Base-by-base conservation (phyloP, 2,888 invertebrate species). In the Dromius quadrimaculatus region DNA sequence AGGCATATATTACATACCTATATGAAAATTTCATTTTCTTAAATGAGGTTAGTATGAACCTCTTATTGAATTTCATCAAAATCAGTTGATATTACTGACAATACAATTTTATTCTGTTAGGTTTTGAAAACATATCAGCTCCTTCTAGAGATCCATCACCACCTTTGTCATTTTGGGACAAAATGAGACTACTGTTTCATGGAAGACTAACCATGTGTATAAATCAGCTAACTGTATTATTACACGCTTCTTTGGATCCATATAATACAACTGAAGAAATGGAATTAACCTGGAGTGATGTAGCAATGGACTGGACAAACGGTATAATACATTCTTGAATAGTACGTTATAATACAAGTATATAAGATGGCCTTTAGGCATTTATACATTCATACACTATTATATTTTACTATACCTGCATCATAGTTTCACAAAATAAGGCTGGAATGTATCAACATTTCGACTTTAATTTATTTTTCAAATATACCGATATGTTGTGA, bases 221-320 rank as follows among this genome's bases (percentile, higher is more conserved):
- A 13, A 89, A 92, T 76, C 93, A 93, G 79, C 87, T 97, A 81
- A 95, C 96, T 0, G 93, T 97, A 34, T 84, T 98, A 34, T 85
- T 99, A 72, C 98, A 98, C 81, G 98, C 97, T 2, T 98, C 98
- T 0, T 85, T 97, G 8, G 97, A 99, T 84, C 99, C 99, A 0
- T 99, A 98, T 83, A 99, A 99, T 81, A 96, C 96, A 2, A 98
- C 98, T 0, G 99, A 99, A 82, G 95, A 98, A 84, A 97, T 99
- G 95, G 98, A 99, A 82, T 87, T 98, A 73, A 94, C 95, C 0
- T 99, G 98, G 98, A 92, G 90, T 36, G 91, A 95, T 76, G 89
- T 97, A 2, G 92, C 93, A 28, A 89, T 99, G 79, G 97, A 98
- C 77, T 98, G 98, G 98, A 96, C 95, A 0, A 95, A 96, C 81